Conservation (phyloP, 2,888 invertebrate species). For the Xestia rhomboidea region DNA sequence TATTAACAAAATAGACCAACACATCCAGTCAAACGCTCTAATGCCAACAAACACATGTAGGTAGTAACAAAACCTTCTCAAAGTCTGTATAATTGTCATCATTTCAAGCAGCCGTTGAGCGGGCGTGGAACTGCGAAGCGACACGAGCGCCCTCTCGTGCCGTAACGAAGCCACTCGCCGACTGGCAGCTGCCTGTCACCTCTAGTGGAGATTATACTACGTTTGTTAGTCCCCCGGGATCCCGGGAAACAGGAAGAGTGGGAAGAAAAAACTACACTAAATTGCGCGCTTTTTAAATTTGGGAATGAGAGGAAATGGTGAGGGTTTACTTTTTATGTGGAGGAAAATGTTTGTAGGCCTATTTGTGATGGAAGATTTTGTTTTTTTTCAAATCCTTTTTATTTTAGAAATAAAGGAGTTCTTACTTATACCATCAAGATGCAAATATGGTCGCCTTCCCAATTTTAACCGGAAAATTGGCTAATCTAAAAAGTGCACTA, state of each 20-base stretch:
- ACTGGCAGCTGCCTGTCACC: slow-evolving; percentile 84
- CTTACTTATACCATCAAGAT: not conserved
- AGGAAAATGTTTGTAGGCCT: not conserved
- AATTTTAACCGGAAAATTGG: not conserved
- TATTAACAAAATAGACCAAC: not conserved
- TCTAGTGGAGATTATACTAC: slow-evolving; percentile 65
- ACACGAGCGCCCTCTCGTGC: slow-evolving; percentile 70
- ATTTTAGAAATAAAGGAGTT: not conserved
- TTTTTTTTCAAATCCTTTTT: not conserved
- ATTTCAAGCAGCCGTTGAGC: slow-evolving; percentile 64
- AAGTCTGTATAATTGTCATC: slow-evolving; percentile 72
- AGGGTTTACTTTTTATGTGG: not conserved
- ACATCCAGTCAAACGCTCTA: slow-evolving; percentile 11
- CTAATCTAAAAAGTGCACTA: too few relatives aligned
- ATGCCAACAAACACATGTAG: slow-evolving; percentile 23
- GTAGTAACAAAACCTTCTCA: slow-evolving; percentile 58
- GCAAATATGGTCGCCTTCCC: not conserved
- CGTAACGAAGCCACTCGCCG: slow-evolving; percentile 84
- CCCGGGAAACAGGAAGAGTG: slow-evolving; percentile 17
- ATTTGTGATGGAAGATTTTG: not conserved
- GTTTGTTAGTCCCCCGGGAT: slow-evolving; percentile 65
- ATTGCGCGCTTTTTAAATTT: slow-evolving; percentile 58
- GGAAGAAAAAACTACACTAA: slow-evolving; percentile 36
- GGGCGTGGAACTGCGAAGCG: slow-evolving; percentile 60
- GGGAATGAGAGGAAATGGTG: slow-evolving; percentile 19